Evolutionary conservation across 2,888 invertebrate genomes (phyloP).

Genomic region (Nomada goodeniana): DNA sequence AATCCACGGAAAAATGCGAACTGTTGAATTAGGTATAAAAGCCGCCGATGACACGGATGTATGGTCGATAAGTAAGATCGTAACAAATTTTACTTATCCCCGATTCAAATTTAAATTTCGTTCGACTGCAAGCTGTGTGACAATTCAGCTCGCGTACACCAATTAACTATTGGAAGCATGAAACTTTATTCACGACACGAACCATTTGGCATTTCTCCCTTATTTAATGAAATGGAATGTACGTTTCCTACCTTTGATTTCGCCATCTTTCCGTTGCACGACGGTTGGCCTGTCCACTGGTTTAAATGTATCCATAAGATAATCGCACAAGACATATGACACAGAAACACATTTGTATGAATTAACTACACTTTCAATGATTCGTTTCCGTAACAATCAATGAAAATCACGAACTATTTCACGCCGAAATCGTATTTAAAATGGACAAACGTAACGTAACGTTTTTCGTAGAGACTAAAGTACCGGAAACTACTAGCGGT

Average conservation of each 20-base stretch:
- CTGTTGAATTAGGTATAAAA: conserved; percentile 49
- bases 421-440: not conserved
- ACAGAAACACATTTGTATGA: not conserved
- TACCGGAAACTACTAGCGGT: not conserved
- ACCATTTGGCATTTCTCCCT: conserved; percentile 26
- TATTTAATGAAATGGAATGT: conserved; percentile 12
- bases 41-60: conserved; percentile 60
- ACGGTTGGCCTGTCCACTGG: not conserved
- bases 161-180: conserved; percentile 16
- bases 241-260: conserved; percentile 1
- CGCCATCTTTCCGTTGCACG: not conserved
- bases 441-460: not conserved
- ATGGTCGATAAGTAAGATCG: conserved; percentile 43
- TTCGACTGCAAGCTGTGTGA: not conserved
- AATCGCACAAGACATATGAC: not conserved
- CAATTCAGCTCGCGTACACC: conserved; percentile 5
- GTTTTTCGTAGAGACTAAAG: not conserved
- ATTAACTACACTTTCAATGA: not conserved
- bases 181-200: conserved; percentile 6
- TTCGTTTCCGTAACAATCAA: not conserved
- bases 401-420: not conserved
- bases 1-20: conserved; percentile 62
- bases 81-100: conserved; percentile 35
- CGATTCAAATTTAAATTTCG: conserved; percentile 28
- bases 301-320: not conserved